A percentile compares a stretch with the other conserved stretches of the same genome.
Conservation (phyloP, 2,888 invertebrate genomes). For the Suillia variegata region DNA sequence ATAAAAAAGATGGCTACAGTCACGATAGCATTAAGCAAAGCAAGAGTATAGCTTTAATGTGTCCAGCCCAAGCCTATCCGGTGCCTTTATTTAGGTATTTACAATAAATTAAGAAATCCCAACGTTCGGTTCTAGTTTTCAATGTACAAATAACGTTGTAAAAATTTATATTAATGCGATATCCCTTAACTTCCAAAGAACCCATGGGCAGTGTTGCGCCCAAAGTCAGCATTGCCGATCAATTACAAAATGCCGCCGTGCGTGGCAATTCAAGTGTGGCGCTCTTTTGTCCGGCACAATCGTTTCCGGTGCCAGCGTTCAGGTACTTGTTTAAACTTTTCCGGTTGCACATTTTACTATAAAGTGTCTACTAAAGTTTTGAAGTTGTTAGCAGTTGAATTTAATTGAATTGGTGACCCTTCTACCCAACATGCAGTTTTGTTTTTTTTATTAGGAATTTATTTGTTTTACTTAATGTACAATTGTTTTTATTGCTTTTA, state of each 20-base stretch:
- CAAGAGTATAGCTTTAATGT: constrained; percentile 62
- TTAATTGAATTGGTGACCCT: constrained; percentile 20
- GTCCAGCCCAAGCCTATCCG: constrained; percentile 71
- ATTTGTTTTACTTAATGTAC: constrained; percentile 22
- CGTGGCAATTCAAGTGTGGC: constrained; percentile 65
- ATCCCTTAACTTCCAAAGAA: constrained; percentile 46
- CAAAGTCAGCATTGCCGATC: constrained; percentile 64
- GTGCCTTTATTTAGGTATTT: constrained; percentile 65
- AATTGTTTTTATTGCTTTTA: constrained; percentile 13
- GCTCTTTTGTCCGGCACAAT: constrained; percentile 73
- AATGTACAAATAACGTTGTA: too few relatives aligned
- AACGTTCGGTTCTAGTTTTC: too few relatives aligned
- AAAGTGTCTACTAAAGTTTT: constrained; percentile 12
- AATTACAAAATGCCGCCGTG: constrained; percentile 58
- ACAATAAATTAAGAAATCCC: neutral
- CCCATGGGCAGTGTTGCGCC: constrained; percentile 65
- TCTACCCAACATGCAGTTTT: constrained; percentile 1
- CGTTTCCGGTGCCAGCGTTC: constrained; percentile 68
- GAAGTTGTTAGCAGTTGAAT: constrained; percentile 1
- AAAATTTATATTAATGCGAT: neutral
- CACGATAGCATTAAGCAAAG: constrained; percentile 68
- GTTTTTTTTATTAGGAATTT: constrained; percentile 15
- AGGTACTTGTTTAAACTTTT: neutral
- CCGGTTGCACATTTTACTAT: too few relatives aligned
- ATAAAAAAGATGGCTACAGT: constrained; percentile 69